Base-by-base conservation (phyloP, 2,113 vertebrate species). In the Ceyx margarethae region DNA sequence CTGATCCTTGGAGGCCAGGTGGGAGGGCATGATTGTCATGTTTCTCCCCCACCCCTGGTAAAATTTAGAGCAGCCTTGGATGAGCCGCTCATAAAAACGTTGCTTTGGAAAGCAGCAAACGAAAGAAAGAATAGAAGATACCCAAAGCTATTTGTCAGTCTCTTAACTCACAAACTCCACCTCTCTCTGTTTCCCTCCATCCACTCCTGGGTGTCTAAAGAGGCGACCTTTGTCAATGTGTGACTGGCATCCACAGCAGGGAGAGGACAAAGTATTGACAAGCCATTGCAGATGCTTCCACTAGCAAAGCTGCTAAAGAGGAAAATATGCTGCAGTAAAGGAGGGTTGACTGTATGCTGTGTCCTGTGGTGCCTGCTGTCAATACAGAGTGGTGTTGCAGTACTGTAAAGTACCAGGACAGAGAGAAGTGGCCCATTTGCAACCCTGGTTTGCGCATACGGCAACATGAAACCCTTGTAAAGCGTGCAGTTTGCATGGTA, bases 61-160 rank as follows among this genome's bases (percentile, higher is more conserved):
- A 86, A 90, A 91, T 82, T 76, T 89, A 65, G 21, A 85, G 60
- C 35, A 82, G 57, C 87, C 89, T 91, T 82, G 75, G 48, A 80
- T 46, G 40, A 88, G n/a, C 23, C 1, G 7, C 22, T 43, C 43
- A 19, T 68, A 78, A 89, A 85, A 60, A 46, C 4, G 14, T 81
- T 72, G n/a, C 71, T 45, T 72, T 72, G 48, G 48, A 87, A 89
- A 78, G 31, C 68, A 78, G 43, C 57, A 65, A 93, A 77, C 29
- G 15, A 81, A 82, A 60, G 75, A 67, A 87, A 69, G 31, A 87
- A 42, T 2, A 58, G 81, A 81, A 92, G 68, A 64, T 31, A 72
- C 40, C 43, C 31, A 21, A 50, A 94, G 80, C 29, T 74, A 45
- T 85, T 67, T 91, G 35, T 77, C 53, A 67, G 7, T 35, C 37